Evolutionary conservation across 2,888 invertebrate species (phyloP), one percentile per base, ranked within the genome.

Genomic region (Callimorpha dominula): DNA sequence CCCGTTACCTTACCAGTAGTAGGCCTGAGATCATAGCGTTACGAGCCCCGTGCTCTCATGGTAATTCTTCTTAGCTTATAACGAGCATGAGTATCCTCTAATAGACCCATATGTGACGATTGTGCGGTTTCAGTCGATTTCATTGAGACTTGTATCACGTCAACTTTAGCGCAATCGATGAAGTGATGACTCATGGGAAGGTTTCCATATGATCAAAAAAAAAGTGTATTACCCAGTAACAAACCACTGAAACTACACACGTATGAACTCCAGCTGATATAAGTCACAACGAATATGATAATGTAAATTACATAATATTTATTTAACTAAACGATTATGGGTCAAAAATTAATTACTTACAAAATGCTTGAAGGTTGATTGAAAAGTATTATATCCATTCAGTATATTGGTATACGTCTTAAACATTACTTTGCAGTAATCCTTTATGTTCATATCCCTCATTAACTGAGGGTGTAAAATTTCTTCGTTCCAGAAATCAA

Each of bases 391-490:
- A 42, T 67, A 73, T 20, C 70, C 70, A 40, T 63, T 15, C 7
- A 73, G 40, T 50, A 73, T 64, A 63, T 70, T 49, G 8, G 11
- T 15, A 46, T 66, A 73, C 54, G 62, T 50, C 11, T 63, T 12
- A 62, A 76, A 78, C 49, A 81, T 46, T 68, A 52, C 64, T 12
- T 60, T 17, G 12, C 49, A 68, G 50, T 52, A 66, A 11, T 50
- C 12, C 42, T 57, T 8, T 14, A 20, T n/a, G 1, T n/a, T 40
- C 15, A 43, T 65, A 20, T n/a, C 15, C 6, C 49, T 50, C 12
- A 42, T 46, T 8, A 54, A 63, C 5, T 14, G 31, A 46, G 46
- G 6, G 5, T 40, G 31, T 17, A 80, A 49, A 42, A 49, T 60
- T 40, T 75, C 31, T 62, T 62, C 60, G 11, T 40, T 62, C 60